These are phyloP conservation scores for Dasypolia templi DNA, from an alignment of 2,888 invertebrate genomes.

Conservation along the genomic window DNA sequence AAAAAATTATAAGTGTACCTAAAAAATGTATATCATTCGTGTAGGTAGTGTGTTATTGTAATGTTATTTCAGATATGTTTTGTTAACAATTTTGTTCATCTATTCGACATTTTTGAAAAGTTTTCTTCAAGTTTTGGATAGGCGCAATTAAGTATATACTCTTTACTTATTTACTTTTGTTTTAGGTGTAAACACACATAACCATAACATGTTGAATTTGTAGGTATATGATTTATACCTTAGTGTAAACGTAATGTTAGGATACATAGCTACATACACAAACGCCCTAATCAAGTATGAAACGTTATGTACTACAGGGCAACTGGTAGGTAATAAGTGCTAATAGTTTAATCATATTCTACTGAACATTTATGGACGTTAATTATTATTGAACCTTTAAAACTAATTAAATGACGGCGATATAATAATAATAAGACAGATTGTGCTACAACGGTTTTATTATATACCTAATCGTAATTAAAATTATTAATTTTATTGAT, in stretches of 20 bases:
- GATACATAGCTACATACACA: not conserved
- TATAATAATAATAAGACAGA: slow-evolving; percentile 32
- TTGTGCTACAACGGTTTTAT: slow-evolving; percentile 31
- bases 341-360: slow-evolving; percentile 22
- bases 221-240: not conserved
- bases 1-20: not conserved
- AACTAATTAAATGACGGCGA: slow-evolving; percentile 27
- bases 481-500: slow-evolving; percentile 31
- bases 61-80: not conserved
- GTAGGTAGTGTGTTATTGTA: not conserved
- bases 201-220: not conserved
- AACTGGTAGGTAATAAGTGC: not conserved
- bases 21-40: not conserved
- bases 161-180: too few species aligned
- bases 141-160: too few species aligned
- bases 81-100: not conserved
- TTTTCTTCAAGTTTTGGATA: not conserved
- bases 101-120: not conserved
- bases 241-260: not conserved
- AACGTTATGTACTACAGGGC: not conserved
- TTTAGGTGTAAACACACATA: not conserved
- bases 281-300: not conserved
- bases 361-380: slow-evolving; percentile 9
- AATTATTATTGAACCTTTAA: slow-evolving; percentile 45
- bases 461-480: slow-evolving; percentile 10